phyloP scores from a whole-genome alignment of 1,140 invertebrate genomes.

The Drosophila bipectinata region DNA sequence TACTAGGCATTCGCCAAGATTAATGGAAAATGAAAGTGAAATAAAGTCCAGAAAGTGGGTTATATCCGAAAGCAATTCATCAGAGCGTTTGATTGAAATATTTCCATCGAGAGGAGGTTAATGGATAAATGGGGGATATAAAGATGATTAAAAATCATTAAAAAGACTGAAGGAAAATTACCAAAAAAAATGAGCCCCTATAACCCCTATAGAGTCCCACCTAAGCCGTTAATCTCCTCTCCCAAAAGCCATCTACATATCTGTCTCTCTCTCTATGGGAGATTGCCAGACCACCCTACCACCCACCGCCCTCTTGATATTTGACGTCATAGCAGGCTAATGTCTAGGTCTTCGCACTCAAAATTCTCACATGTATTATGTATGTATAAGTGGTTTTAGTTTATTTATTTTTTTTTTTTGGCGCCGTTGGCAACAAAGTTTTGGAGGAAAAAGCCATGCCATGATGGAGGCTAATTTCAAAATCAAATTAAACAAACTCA shows the following conservation, averaged over 20 bases:
- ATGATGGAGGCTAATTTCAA: constrained; percentile 23
- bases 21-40: constrained; percentile 20
- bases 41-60: constrained; percentile 14
- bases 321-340: constrained; percentile 38
- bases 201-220: not conserved
- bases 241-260: constrained; percentile 11
- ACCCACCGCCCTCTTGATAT: constrained; percentile 12
- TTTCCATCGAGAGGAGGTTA: not conserved
- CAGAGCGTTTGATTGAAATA: not conserved
- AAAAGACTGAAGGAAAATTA: not conserved
- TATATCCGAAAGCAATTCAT: constrained; percentile 33
- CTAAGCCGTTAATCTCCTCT: constrained; percentile 20
- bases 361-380: constrained; percentile 4
- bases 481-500: constrained; percentile 25
- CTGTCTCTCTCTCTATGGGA: not conserved
- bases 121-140: no score
- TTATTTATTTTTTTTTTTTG: constrained; percentile 17
- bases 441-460: not conserved
- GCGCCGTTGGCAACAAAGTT: constrained; percentile 43
- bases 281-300: constrained; percentile 2
- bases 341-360: constrained; percentile 39
- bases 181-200: not conserved
- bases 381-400: constrained; percentile 16
- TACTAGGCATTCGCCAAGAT: constrained; percentile 11
- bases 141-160: not conserved